Conservation (phyloP, 2,113 vertebrate species). For the Rhombomys opimus region DNA sequence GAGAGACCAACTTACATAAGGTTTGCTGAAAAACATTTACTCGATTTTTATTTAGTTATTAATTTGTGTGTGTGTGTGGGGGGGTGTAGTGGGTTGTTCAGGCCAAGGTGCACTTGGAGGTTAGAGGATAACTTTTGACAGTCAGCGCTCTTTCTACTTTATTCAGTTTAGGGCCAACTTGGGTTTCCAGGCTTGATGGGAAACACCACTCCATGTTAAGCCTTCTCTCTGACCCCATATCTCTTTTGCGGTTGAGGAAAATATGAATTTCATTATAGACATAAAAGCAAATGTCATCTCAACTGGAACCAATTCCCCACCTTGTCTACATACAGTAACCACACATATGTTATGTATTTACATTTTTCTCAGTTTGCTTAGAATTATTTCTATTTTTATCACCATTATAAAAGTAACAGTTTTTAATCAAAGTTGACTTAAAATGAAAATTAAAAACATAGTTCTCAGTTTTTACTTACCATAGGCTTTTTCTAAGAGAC, state of each 20-base stretch:
- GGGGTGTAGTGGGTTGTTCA: neutral
- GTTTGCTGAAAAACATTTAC: neutral
- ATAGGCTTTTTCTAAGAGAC: neutral
- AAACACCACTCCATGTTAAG: neutral
- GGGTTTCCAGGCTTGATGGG: neutral
- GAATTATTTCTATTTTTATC: conserved; percentile 34
- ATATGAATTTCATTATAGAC: neutral
- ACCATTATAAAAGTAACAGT: neutral
- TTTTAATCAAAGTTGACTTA: neutral
- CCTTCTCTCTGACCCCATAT: neutral
- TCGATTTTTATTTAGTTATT: neutral
- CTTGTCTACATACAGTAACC: neutral
- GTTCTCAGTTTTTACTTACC: neutral
- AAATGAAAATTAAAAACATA: neutral
- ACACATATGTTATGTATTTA: neutral
- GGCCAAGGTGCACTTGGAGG: too few relatives aligned
- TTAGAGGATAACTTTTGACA: neutral
- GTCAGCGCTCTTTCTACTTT: neutral
- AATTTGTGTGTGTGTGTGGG: neutral
- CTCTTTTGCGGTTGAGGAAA: neutral
- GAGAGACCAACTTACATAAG: neutral
- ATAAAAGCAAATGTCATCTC: neutral
- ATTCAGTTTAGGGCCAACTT: neutral
- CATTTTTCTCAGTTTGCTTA: neutral
- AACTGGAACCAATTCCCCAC: neutral